A percentile compares a stretch with the other conserved stretches of the same genome.
Evolutionary conservation across 2,797 vertebrate species (phyloP).

Genomic region (Paguma larvata): DNA sequence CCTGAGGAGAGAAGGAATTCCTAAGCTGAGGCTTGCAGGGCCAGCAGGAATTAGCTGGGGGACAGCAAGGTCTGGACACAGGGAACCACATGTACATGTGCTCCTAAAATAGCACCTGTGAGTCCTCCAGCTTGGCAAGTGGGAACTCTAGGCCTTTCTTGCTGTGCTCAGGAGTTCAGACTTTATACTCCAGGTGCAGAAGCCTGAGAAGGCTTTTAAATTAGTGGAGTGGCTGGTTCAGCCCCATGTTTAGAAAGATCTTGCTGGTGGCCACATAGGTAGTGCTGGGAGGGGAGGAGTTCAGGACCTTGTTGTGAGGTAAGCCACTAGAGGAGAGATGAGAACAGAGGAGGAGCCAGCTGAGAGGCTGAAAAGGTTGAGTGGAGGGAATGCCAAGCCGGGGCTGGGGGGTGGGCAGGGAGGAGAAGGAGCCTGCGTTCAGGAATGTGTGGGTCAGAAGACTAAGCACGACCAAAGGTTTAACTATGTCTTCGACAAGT

Average conservation of each 20-base stretch:
- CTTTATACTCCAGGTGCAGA: background rate
- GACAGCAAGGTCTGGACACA: conserved; percentile 24
- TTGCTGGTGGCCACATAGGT: background rate
- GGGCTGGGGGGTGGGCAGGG: background rate
- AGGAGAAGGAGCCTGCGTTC: background rate
- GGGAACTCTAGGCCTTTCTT: conserved; percentile 6
- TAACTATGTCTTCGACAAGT: background rate
- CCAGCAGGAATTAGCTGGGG: conserved; percentile 58
- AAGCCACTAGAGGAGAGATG: background rate
- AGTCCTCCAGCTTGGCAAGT: conserved; percentile 71
- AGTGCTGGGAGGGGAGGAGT: background rate
- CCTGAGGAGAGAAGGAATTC: conserved; percentile 48
- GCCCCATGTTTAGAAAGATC: conserved; percentile 57
- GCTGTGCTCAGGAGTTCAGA: background rate
- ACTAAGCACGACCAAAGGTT: conserved; percentile 43
- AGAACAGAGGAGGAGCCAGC: background rate
- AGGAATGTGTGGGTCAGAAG: conserved; percentile 52
- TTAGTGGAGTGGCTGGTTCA: background rate
- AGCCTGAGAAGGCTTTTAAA: conserved; percentile 56
- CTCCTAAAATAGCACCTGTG: conserved; percentile 77
- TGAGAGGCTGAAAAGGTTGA: conserved; percentile 47
- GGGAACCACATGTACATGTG: background rate
- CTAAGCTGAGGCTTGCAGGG: conserved; percentile 48
- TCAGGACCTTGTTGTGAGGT: conserved; percentile 11
- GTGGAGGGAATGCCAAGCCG: background rate